These are phyloP conservation scores for Saccopteryx bilineata DNA, from an alignment of 2,113 vertebrate species.

Conservation along the genomic window DNA sequence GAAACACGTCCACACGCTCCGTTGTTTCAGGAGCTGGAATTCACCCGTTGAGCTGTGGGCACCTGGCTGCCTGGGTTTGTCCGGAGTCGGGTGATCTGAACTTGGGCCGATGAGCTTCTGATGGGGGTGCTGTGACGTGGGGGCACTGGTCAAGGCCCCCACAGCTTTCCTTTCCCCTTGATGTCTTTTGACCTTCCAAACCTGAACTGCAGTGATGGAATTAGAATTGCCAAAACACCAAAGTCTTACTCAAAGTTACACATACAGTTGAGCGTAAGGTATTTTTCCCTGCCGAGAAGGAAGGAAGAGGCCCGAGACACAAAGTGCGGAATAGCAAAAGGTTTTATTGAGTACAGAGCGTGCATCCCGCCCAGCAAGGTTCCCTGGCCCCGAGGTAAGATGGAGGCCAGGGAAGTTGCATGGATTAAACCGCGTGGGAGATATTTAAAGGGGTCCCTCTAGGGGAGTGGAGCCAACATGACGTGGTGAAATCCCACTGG, in stretches of 20 bases:
- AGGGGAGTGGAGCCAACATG: no score
- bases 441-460: no score
- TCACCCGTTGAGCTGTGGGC: neutral
- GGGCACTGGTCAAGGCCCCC: no score
- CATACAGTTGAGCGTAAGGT: neutral
- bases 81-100: neutral
- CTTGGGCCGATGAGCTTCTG: neutral
- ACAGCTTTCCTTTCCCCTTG: neutral
- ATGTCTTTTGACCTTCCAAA: neutral
- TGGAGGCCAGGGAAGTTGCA: no score
- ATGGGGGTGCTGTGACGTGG: neutral
- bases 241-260: neutral
- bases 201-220: neutral
- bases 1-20: neutral
- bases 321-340: no score
- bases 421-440: no score
- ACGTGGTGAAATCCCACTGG: no score
- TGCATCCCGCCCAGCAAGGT: no score
- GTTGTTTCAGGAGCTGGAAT: neutral
- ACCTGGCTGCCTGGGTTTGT: neutral
- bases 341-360: no score
- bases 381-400: no score
- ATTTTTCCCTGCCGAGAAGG: no score
- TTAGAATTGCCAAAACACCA: neutral
- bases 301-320: no score